Percentiles rank a stretch among this genome's conserved stretches.
phyloP scores from a whole-genome alignment of 2,113 vertebrate genomes.

The Galbula dea region DNA sequence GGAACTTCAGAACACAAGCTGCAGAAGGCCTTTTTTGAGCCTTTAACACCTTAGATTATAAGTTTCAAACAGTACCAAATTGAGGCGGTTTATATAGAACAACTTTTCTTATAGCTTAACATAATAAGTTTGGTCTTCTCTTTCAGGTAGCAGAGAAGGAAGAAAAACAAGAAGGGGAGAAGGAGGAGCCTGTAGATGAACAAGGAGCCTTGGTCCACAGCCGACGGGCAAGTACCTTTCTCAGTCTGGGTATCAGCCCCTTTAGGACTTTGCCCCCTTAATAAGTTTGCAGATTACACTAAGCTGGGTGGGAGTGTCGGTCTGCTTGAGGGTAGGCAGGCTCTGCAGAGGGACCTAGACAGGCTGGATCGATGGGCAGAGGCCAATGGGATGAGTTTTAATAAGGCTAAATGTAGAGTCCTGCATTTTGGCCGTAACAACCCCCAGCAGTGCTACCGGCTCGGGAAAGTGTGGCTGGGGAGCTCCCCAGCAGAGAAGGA shows the following conservation, averaged over 20 bases:
- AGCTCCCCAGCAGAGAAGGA: no score
- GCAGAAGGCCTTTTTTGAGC: neutral
- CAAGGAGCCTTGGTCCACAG: conserved; percentile 74
- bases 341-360: no score
- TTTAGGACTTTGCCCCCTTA: no score
- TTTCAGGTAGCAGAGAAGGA: conserved; percentile 76
- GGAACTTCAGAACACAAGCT: neutral
- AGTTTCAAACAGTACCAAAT: neutral
- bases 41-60: neutral
- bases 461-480: no score
- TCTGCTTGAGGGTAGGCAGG: no score
- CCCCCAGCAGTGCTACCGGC: no score
- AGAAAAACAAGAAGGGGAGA: conserved; percentile 81
- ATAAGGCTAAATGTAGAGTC: no score
- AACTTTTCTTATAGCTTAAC: neutral
- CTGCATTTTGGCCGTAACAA: no score
- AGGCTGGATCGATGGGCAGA: no score
- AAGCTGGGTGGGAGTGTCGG: no score
- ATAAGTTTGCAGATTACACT: no score
- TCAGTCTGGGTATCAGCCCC: neutral
- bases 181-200: conserved; percentile 83
- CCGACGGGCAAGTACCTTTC: conserved; percentile 77
- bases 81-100: neutral
- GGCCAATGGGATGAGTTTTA: no score
- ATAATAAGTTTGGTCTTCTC: neutral